These are phyloP conservation scores for Eumaeus atala DNA, from an alignment of 1,140 invertebrate genomes.

Conservation along the genomic window DNA sequence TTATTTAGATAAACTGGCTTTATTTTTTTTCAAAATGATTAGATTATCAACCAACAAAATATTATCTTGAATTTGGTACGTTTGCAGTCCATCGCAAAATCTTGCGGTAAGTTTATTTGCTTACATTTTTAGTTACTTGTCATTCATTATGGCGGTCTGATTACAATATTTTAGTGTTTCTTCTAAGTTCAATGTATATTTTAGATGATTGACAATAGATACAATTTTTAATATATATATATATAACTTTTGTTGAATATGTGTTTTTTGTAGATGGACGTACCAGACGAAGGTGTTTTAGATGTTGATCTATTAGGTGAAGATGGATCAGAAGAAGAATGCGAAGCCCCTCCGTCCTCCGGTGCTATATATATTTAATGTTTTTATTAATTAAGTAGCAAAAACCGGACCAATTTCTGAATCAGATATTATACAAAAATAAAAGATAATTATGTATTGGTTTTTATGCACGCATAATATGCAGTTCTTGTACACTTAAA, in stretches of 20 bases:
- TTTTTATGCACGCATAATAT: background rate
- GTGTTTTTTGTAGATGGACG: constrained; percentile 57
- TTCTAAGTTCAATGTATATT: background rate
- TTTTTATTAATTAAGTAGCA: too few species aligned
- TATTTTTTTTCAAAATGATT: constrained; percentile 32
- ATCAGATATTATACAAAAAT: too few species aligned
- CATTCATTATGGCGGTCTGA: constrained; percentile 71
- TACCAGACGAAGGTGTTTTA: constrained; percentile 61
- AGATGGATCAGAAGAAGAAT: constrained; percentile 69
- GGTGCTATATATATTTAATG: constrained; percentile 32
- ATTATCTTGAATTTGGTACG: constrained; percentile 41
- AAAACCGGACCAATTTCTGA: too few species aligned
- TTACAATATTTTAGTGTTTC: constrained; percentile 22
- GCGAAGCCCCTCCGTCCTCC: constrained; percentile 68
- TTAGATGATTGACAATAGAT: background rate
- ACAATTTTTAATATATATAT: too few species aligned
- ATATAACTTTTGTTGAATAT: too few species aligned
- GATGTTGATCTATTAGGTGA: constrained; percentile 67
- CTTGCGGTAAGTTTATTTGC: constrained; percentile 62
- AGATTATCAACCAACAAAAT: constrained; percentile 28
- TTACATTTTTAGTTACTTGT: constrained; percentile 49
- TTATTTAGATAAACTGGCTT: constrained; percentile 28
- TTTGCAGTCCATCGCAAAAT: constrained; percentile 54
- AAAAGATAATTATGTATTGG: background rate
- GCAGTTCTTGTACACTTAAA: background rate